Percentiles rank a stretch among this genome's conserved stretches.
Evolutionary conservation across 2,113 vertebrate genomes (phyloP).

Genomic region (Otolemur garnettii): DNA sequence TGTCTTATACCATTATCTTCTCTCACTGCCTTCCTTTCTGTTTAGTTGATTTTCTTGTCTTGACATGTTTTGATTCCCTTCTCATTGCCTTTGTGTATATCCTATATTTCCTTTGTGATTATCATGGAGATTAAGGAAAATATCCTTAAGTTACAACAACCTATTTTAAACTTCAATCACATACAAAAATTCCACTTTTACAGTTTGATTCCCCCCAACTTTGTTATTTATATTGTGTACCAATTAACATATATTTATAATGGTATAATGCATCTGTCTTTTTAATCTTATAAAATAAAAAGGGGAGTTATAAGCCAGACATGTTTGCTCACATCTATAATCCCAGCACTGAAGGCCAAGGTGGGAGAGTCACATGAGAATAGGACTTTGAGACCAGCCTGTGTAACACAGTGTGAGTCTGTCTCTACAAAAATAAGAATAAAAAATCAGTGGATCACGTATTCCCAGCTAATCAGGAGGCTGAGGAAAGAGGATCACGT

Average conservation of each 20-base stretch:
- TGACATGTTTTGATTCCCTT: neutral
- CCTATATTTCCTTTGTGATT: neutral
- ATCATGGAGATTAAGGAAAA: neutral
- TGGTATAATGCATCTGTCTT: neutral
- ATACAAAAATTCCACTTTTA: neutral
- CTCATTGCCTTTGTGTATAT: neutral
- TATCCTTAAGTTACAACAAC: neutral
- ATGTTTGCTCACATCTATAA: too few relatives aligned
- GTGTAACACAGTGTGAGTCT: too few relatives aligned
- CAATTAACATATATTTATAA: neutral
- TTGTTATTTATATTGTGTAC: neutral
- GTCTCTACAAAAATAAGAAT: too few relatives aligned
- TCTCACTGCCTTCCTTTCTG: neutral
- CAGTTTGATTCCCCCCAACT: neutral
- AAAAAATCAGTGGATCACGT: too few relatives aligned
- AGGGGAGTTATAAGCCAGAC: neutral
- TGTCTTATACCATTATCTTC: neutral
- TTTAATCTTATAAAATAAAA: neutral
- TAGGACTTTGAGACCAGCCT: too few relatives aligned
- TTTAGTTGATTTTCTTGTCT: neutral
- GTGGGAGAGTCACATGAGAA: too few relatives aligned
- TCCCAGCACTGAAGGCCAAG: too few relatives aligned
- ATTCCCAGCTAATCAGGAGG: too few relatives aligned
- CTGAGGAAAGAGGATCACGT: too few relatives aligned
- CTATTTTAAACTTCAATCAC: conserved; percentile 7